Base-by-base conservation (phyloP, 2,797 vertebrate genomes). In the Phrynocephalus forsythii region DNA sequence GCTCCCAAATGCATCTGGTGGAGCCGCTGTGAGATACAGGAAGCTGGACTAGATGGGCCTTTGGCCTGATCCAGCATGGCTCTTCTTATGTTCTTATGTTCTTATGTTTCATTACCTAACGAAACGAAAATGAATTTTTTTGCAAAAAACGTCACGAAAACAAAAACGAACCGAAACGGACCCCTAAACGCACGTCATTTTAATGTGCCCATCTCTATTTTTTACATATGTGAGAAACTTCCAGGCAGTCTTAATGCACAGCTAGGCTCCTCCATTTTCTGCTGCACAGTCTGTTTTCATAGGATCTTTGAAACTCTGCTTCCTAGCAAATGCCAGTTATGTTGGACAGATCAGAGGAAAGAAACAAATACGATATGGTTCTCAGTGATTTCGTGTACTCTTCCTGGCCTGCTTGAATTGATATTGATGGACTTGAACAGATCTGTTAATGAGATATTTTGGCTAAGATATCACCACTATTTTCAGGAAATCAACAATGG, bases 191-290 rank as follows among this genome's bases (percentile, higher is more conserved):
- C n/a, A n/a, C n/a, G n/a, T n/a, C n/a, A n/a, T n/a, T n/a, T n/a
- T n/a, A n/a, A n/a, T n/a, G n/a, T n/a, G n/a, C n/a, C n/a, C n/a
- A n/a, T n/a, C n/a, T n/a, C n/a, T n/a, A n/a, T n/a, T n/a, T 52
- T 26, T 83, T 79, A 84, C 80, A 83, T 69, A 69, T 71, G 67
- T 56, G 28, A 63, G 68, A 87, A 71, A 38, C 75, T 83, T 71
- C 30, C 77, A 87, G 69, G 30, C 75, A 30, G 75, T 15, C 67
- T 88, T 88, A 88, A 88, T 83, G 79, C 82, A 71, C 44, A 60
- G 33, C 24, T 69, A 50, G 18, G 67, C 75, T 63, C 28, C 80
- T 63, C 56, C 30, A 44, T 78, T 78, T 38, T 87, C 44, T 83
- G 26, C 86, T 83, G 33, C n/a, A 8, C 8, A 75, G 79, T 33